Evolutionary conservation across 2,888 invertebrate species (phyloP).

Genomic region (Conistra vaccinii): DNA sequence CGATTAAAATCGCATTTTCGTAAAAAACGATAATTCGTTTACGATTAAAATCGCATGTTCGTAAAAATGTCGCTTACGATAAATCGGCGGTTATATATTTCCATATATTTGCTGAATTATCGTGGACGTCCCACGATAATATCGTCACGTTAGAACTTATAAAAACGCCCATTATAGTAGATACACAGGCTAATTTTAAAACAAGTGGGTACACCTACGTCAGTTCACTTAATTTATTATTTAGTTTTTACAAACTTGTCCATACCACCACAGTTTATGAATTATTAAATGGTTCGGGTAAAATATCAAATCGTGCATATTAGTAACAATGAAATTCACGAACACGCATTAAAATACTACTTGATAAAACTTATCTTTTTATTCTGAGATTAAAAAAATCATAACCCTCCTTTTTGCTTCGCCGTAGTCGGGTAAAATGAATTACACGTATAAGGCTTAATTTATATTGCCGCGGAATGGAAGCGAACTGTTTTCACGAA

Average conservation of each 20-base stretch:
- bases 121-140: not conserved
- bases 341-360: not conserved
- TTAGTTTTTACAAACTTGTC: constrained; percentile 3
- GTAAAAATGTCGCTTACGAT: too few species aligned
- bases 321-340: constrained; percentile 30
- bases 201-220: not conserved
- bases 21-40: too few species aligned
- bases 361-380: not conserved
- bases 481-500: too few species aligned
- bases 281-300: not conserved
- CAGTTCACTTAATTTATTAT: not conserved
- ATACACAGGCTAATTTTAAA: not conserved
- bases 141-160: not conserved
- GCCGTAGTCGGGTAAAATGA: not conserved
- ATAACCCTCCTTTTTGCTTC: too few species aligned
- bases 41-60: too few species aligned
- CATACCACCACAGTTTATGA: not conserved
- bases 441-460: not conserved
- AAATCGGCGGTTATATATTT: too few species aligned
- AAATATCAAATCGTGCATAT: constrained; percentile 6
- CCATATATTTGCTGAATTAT: not conserved
- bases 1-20: too few species aligned
- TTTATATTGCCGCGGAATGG: too few species aligned
- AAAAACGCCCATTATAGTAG: not conserved
- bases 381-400: not conserved